These are phyloP conservation scores for Autographa gamma DNA, from an alignment of 2,888 invertebrate species.

Conservation along the genomic window DNA sequence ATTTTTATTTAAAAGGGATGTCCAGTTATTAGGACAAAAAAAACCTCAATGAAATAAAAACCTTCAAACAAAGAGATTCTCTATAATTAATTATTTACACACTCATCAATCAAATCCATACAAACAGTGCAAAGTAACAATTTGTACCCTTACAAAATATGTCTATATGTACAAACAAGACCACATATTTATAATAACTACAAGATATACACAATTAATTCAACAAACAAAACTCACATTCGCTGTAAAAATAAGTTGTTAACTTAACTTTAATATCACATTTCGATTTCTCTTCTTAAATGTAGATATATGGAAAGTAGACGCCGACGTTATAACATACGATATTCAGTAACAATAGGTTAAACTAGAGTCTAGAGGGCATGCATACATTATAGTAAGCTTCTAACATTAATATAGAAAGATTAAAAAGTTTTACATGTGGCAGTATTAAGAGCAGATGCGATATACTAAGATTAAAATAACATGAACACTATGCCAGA, in stretches of 20 bases:
- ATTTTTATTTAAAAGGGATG: constrained; percentile 23
- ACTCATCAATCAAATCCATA: constrained; percentile 46
- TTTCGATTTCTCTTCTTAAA: constrained; percentile 64
- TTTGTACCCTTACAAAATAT: constrained; percentile 55
- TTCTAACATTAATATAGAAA: constrained; percentile 2
- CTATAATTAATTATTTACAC: constrained; percentile 54
- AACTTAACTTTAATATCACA: constrained; percentile 83
- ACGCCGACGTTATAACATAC: not conserved
- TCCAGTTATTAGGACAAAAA: constrained; percentile 29
- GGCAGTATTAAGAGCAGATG: constrained; percentile 15
- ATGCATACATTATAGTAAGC: not conserved
- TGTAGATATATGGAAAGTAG: constrained; percentile 29
- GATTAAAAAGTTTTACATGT: constrained; percentile 15
- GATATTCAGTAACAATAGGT: not conserved
- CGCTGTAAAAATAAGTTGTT: constrained; percentile 56
- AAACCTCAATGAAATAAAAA: constrained; percentile 48
- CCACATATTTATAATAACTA: constrained; percentile 53
- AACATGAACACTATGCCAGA: not conserved
- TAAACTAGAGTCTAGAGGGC: constrained; percentile 14
- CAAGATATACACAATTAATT: constrained; percentile 58
- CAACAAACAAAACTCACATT: constrained; percentile 59
- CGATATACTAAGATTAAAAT: not conserved
- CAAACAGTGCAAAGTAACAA: constrained; percentile 50
- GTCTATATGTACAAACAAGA: constrained; percentile 48
- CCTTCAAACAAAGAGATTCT: constrained; percentile 52